Percentiles rank a stretch among this genome's conserved stretches.
These are phyloP conservation scores for Canis aureus DNA, from an alignment of 2,113 vertebrate species.

Conservation along the genomic window DNA sequence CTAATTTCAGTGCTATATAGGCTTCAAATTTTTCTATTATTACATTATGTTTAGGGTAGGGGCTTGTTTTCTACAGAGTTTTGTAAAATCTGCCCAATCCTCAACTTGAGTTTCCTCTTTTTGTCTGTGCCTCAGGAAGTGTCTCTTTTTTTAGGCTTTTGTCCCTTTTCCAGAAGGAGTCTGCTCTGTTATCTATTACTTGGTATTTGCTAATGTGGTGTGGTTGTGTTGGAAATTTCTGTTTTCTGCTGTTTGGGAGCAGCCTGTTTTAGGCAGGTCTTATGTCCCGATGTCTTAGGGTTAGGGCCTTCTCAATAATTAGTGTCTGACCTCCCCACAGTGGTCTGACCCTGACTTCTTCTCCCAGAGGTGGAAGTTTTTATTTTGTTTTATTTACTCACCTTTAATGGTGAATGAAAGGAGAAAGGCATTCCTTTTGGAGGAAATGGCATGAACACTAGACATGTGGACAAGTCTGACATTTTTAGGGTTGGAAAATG, in stretches of 20 bases:
- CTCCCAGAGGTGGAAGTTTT: not conserved
- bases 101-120: not conserved
- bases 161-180: not conserved
- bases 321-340: not conserved
- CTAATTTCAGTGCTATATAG: not conserved
- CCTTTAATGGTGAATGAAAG: not conserved
- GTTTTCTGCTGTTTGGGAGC: not conserved
- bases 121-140: not conserved
- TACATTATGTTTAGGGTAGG: not conserved
- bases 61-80: not conserved
- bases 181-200: not conserved
- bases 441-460: not conserved
- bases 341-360: not conserved
- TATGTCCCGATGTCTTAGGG: not conserved
- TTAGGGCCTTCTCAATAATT: not conserved
- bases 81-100: not conserved
- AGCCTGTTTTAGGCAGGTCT: not conserved
- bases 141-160: not conserved
- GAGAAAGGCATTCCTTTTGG: not conserved
- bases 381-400: not conserved
- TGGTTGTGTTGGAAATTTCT: not conserved
- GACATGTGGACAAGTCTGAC: not conserved
- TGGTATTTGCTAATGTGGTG: not conserved
- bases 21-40: not conserved
- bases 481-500: not conserved